Conservation (phyloP, 2,113 vertebrate genomes). For the Equus quagga region DNA sequence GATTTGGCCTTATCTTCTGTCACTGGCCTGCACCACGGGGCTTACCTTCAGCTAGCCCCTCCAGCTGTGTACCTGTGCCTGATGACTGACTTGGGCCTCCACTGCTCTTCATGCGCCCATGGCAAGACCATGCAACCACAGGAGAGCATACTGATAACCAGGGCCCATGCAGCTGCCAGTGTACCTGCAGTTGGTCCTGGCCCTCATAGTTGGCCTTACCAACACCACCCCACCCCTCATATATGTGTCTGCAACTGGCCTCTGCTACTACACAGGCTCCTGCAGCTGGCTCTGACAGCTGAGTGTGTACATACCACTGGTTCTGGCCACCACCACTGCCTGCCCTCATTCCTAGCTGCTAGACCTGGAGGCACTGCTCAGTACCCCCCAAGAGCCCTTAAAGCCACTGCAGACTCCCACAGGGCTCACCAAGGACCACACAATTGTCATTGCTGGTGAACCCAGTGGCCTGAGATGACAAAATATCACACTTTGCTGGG, state of each 20-base stretch:
- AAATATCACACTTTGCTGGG: neutral
- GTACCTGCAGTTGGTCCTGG: too few relatives aligned
- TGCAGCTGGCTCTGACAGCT: neutral
- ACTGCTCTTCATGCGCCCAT: neutral
- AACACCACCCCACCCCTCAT: too few relatives aligned
- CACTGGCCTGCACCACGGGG: neutral
- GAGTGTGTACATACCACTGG: neutral
- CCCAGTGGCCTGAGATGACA: too few relatives aligned
- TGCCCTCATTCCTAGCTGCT: neutral
- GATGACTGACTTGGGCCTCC: neutral
- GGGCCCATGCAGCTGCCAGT: neutral
- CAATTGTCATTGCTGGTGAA: neutral
- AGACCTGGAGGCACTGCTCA: neutral
- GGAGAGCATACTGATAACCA: neutral
- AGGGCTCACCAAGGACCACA: neutral
- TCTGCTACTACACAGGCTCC: neutral
- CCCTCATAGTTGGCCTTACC: too few relatives aligned
- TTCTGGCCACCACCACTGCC: neutral
- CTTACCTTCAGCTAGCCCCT: neutral
- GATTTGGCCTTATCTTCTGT: neutral
- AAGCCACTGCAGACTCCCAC: neutral
- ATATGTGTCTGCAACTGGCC: fast-evolving
- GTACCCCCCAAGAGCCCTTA: neutral
- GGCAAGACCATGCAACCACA: neutral
- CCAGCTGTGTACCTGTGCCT: neutral